Base-by-base conservation (phyloP, 2,797 vertebrate genomes). In the Rhincodon typus region DNA sequence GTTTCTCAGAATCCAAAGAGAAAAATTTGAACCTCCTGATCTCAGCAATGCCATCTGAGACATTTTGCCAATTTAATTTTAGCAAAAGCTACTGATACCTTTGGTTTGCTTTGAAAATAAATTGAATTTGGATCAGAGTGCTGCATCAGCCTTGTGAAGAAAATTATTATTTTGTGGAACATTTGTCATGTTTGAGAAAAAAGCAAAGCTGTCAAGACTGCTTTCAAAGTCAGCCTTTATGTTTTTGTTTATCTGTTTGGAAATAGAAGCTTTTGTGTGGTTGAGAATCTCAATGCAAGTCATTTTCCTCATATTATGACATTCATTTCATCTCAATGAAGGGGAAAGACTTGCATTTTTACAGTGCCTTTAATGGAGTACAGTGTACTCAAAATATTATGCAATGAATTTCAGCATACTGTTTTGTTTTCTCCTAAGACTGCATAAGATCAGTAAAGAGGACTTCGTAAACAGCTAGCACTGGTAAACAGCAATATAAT, bases 181-280 rank as follows among this genome's bases (percentile, higher is more conserved):
- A 93, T 93, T 93, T 69, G 66, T 93, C 90, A 93, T 69, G n/a
- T 93, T 93, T 93, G 66, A 42, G n/a, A 93, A 93, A 93, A 66
- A 93, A 69, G 90, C 62, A 38, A 67, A 93, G 69, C 66, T 93
- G 38, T 93, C 66, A 67, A n/a, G 8, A 42, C 66, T 69, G 62
- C 25, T 93, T 69, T 93, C 19, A 93, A 93, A 93, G 66, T 93
- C n/a, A 93, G 90, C 90, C 34, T 93, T 3, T 42, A 38, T 69
- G 42, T 42, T 67, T 91, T 38, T 91, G 66, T 42, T 69, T 93
- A 27, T 93, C 66, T 38, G 21, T 66, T 91, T 91, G 53, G 19
- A 13, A 69, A 42, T 1, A n/a, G 1, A 67, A n/a, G n/a, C 90
- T 67, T 25, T 66, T 67, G 62, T 67, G 19, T n/a, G 25, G n/a